Percentiles rank a stretch among this genome's conserved stretches.
phyloP scores from a whole-genome alignment of 2,888 invertebrate genomes.

The Brachycybe producta region DNA sequence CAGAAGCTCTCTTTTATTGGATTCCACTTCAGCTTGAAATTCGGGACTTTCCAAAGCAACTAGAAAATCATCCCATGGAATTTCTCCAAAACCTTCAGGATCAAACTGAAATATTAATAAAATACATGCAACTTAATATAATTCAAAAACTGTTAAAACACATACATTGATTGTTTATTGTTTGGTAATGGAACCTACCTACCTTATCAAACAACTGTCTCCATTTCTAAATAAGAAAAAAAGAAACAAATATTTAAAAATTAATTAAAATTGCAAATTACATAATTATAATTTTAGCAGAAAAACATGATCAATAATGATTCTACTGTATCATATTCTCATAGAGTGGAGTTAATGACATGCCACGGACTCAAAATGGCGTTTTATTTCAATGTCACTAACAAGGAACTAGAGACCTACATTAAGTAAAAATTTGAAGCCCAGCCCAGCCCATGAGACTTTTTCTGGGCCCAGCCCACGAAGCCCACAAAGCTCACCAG shows the following conservation, averaged over 20 bases:
- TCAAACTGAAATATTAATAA: conserved; percentile 50
- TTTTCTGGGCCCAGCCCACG: too few species aligned
- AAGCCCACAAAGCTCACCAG: too few species aligned
- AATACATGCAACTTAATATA: neutral
- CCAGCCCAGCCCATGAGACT: too few species aligned
- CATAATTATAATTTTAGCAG: too few species aligned
- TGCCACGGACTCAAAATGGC: too few species aligned
- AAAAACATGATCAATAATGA: too few species aligned
- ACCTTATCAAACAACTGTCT: conserved; percentile 74
- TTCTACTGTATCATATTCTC: too few species aligned
- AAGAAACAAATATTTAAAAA: conserved; percentile 17
- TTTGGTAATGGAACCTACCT: conserved; percentile 28
- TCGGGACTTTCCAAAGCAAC: conserved; percentile 62
- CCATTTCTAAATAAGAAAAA: conserved; percentile 62
- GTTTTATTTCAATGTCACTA: too few species aligned
- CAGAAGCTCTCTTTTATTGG: conserved; percentile 57
- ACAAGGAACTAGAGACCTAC: too few species aligned
- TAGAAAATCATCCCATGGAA: conserved; percentile 71
- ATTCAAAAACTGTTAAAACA: neutral
- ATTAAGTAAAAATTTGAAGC: too few species aligned
- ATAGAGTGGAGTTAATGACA: too few species aligned
- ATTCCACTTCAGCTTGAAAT: conserved; percentile 53
- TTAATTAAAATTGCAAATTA: neutral
- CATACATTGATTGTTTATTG: neutral
- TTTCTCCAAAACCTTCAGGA: conserved; percentile 85